Conservation (phyloP, 92 coral and sea anemone genomes). For the Isaurus tuberculatus region DNA sequence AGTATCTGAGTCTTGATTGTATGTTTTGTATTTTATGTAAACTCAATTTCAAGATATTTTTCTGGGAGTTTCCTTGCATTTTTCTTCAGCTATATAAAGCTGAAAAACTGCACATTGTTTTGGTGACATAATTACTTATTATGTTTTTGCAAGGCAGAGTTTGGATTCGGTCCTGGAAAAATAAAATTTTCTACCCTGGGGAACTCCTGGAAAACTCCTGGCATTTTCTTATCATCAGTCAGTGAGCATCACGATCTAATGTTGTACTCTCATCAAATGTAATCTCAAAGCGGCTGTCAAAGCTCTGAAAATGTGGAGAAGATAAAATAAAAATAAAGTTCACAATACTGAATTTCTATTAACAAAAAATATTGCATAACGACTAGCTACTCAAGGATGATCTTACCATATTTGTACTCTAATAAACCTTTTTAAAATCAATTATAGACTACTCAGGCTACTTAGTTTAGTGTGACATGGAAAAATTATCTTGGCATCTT, state of each 20-base stretch:
- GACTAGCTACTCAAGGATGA: not conserved
- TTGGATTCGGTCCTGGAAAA: not conserved
- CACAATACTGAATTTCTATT: not conserved
- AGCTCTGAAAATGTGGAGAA: not conserved
- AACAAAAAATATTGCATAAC: constrained; percentile 7
- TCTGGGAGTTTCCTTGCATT: not conserved
- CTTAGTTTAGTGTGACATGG: constrained; percentile 21
- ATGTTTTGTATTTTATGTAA: too few relatives aligned
- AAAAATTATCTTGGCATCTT: constrained; percentile 10
- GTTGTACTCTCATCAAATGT: not conserved
- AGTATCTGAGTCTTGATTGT: not conserved
- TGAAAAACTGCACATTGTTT: not conserved
- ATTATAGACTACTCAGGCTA: not conserved
- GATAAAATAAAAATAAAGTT: too few relatives aligned
- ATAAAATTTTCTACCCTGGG: too few relatives aligned
- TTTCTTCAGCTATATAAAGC: not conserved
- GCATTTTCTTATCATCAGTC: not conserved
- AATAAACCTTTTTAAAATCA: not conserved
- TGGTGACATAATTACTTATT: not conserved
- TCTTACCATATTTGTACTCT: not conserved
- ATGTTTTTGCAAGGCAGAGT: not conserved
- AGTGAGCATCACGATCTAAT: not conserved
- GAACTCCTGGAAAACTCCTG: not conserved
- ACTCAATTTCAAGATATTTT: not conserved
- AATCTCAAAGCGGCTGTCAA: constrained; percentile 1